These are phyloP conservation scores for Psophia crepitans DNA, from an alignment of 2,113 vertebrate genomes.

Conservation along the genomic window DNA sequence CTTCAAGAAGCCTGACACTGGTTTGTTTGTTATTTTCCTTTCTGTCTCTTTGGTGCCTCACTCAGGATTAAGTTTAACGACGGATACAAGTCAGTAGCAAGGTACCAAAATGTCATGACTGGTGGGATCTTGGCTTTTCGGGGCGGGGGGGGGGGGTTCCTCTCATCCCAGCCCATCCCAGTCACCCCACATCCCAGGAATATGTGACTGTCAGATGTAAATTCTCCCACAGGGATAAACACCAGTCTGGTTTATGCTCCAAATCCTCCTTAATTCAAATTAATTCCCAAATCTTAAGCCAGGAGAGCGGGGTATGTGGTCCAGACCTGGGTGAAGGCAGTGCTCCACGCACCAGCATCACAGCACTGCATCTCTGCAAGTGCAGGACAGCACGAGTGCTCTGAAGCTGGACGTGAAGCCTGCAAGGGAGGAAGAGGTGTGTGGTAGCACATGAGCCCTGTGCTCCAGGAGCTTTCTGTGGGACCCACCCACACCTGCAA, in stretches of 20 bases:
- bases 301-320: not conserved
- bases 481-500: not conserved
- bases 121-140: not conserved
- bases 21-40: not conserved
- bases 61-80: constrained; percentile 62
- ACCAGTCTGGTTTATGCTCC: not conserved
- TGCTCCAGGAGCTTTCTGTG: not conserved
- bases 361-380: not conserved
- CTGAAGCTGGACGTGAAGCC: not conserved
- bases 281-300: not conserved
- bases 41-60: not conserved
- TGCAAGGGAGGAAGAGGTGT: not conserved
- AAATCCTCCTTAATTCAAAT: not conserved
- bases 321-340: not conserved
- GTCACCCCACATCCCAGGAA: rapidly evolving
- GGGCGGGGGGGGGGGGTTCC: not conserved
- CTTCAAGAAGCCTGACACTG: rapidly evolving
- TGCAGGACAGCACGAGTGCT: not conserved
- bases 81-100: constrained; percentile 66
- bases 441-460: not conserved
- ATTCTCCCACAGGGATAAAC: rapidly evolving
- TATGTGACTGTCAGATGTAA: rapidly evolving
- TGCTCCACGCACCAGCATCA: not conserved
- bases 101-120: not conserved
- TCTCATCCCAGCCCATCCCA: not conserved